Evolutionary conservation across 1,140 invertebrate species (phyloP).

Genomic region (Bradynema listronoti): DNA sequence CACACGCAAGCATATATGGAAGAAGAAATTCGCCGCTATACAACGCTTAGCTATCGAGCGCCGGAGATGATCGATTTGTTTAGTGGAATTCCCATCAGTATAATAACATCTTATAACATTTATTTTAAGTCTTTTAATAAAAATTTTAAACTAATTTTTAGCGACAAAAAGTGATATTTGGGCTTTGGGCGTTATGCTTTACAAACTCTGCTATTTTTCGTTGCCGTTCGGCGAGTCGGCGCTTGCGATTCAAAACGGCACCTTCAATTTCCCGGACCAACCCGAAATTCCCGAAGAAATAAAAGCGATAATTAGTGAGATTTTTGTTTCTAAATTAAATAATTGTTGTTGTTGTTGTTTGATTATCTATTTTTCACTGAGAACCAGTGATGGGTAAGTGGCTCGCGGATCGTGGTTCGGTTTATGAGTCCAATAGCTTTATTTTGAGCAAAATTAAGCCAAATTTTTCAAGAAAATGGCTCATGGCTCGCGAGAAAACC

Average conservation of each 20-base stretch:
- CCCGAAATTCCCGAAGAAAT: constrained; percentile 43
- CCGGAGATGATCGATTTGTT: constrained; percentile 95
- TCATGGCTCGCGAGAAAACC: too few species aligned
- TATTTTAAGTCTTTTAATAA: neutral
- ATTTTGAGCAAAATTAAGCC: too few species aligned
- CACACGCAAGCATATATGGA: constrained; percentile 63
- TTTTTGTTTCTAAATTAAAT: constrained; percentile 12
- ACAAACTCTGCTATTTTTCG: constrained; percentile 83
- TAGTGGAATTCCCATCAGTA: constrained; percentile 76
- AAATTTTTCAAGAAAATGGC: too few species aligned
- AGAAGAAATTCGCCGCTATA: constrained; percentile 85
- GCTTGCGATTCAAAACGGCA: constrained; percentile 82
- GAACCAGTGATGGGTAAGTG: too few species aligned
- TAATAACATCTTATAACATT: constrained; percentile 62
- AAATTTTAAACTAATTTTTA: constrained; percentile 20
- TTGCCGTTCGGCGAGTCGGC: constrained; percentile 87
- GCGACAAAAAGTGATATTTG: constrained; percentile 59
- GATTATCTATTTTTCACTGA: too few species aligned
- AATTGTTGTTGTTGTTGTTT: constrained; percentile 24
- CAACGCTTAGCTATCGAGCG: constrained; percentile 81
- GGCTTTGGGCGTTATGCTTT: constrained; percentile 81
- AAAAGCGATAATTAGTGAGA: constrained; percentile 53
- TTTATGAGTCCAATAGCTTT: neutral
- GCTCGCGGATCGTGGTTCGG: too few species aligned
- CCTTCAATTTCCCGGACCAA: constrained; percentile 71